phyloP scores from a whole-genome alignment of 2,797 vertebrate species.

The Delichon dasypus region DNA sequence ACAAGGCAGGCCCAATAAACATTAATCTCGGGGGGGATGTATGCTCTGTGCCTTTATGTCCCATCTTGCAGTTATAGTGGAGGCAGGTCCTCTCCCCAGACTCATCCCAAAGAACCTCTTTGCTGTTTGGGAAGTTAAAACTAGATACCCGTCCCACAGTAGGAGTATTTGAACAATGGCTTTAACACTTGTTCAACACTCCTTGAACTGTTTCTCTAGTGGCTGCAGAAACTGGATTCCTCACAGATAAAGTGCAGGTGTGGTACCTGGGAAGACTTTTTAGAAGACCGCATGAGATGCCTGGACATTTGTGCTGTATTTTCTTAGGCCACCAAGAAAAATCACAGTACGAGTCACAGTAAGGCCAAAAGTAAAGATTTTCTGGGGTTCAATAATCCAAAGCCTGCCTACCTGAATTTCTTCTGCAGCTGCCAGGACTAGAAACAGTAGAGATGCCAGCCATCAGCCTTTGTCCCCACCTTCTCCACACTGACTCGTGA shows the following conservation, averaged over 20 bases:
- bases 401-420: not conserved
- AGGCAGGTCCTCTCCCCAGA: not conserved
- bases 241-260: rapidly evolving
- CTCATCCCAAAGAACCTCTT: not conserved
- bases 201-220: not conserved
- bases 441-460: not conserved
- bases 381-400: not conserved
- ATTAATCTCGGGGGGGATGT: not conserved
- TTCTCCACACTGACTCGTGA: rapidly evolving
- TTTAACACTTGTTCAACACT: not conserved
- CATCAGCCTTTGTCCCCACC: not conserved
- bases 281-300: not conserved
- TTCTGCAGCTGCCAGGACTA: not conserved
- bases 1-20: not conserved
- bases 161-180: not conserved
- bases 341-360: not conserved
- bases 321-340: not conserved
- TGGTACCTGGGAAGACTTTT: not conserved
- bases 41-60: not conserved
- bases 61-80: rapidly evolving
- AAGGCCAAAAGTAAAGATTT: not conserved
- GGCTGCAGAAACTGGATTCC: not conserved
- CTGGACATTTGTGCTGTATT: not conserved
- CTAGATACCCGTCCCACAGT: not conserved
- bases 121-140: not conserved